These are phyloP conservation scores for Antheraea pernyi DNA, from an alignment of 1,140 invertebrate species.

Conservation along the genomic window DNA sequence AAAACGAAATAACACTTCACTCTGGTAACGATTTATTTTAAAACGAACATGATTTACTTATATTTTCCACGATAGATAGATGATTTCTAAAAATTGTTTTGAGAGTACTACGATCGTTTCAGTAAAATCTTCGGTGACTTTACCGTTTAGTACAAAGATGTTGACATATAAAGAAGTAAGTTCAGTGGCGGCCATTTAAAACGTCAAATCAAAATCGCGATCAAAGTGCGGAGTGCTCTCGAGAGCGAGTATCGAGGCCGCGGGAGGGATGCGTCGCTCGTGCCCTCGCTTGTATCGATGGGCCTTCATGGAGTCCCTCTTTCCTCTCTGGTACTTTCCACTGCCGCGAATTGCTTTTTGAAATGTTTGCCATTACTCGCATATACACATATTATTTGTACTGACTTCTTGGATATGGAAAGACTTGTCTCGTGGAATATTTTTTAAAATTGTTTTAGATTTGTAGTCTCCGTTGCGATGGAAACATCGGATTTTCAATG, in stretches of 20 bases:
- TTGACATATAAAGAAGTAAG: neutral
- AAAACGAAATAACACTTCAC: too few species aligned
- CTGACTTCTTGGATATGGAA: neutral
- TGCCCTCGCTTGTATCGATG: slow-evolving; percentile 9
- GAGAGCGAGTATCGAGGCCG: slow-evolving; percentile 9
- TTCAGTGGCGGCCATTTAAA: neutral
- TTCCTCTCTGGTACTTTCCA: neutral
- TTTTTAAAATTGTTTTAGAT: too few species aligned
- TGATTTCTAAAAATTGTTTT: too few species aligned
- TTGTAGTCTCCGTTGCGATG: too few species aligned
- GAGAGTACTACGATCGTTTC: too few species aligned
- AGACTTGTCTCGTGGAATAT: too few species aligned
- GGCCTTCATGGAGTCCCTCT: neutral
- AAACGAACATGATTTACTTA: too few species aligned
- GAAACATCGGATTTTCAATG: too few species aligned
- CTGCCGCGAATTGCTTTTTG: neutral
- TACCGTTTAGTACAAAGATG: neutral
- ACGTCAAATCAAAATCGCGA: neutral
- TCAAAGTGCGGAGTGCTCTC: slow-evolving; percentile 8
- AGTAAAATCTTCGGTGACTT: too few species aligned
- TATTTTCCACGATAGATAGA: too few species aligned
- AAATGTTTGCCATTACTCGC: neutral
- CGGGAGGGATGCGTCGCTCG: neutral
- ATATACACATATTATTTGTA: neutral
- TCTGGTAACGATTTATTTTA: too few species aligned